phyloP scores from a whole-genome alignment of 2,113 vertebrate genomes.

The Thamnophis sirtalis region DNA sequence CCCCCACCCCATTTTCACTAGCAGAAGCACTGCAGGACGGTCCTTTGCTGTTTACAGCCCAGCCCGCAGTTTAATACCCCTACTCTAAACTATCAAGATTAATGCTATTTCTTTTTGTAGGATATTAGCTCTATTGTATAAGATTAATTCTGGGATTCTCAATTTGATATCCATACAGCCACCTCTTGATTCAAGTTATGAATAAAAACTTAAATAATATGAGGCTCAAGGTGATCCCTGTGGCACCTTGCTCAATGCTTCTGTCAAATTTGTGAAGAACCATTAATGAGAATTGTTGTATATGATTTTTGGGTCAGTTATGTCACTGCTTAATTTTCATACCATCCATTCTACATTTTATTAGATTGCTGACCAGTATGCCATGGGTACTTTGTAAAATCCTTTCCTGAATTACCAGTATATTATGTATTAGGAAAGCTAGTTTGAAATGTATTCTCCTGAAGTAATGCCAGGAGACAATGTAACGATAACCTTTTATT shows the following conservation, averaged over 20 bases:
- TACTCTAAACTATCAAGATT: neutral
- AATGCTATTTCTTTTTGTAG: neutral
- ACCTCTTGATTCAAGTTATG: neutral
- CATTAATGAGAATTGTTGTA: neutral
- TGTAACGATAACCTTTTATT: too few species aligned
- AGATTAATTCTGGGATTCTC: neutral
- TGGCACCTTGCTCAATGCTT: neutral
- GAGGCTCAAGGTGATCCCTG: neutral
- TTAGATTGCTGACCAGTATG: neutral
- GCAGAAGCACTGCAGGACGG: too few species aligned
- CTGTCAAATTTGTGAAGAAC: neutral
- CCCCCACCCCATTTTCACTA: too few species aligned
- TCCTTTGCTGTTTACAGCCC: too few species aligned
- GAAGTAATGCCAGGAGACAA: too few species aligned
- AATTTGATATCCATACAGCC: neutral
- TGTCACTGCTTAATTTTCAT: neutral
- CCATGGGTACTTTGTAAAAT: neutral
- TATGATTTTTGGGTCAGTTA: neutral
- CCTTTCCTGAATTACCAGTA: neutral
- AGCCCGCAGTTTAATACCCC: too few species aligned
- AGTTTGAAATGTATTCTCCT: too few species aligned
- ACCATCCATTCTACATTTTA: neutral
- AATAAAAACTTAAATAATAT: neutral
- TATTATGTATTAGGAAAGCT: neutral
- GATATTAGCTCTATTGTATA: neutral